These are phyloP conservation scores for Cettia cetti DNA, from an alignment of 2,113 vertebrate species.

Conservation along the genomic window DNA sequence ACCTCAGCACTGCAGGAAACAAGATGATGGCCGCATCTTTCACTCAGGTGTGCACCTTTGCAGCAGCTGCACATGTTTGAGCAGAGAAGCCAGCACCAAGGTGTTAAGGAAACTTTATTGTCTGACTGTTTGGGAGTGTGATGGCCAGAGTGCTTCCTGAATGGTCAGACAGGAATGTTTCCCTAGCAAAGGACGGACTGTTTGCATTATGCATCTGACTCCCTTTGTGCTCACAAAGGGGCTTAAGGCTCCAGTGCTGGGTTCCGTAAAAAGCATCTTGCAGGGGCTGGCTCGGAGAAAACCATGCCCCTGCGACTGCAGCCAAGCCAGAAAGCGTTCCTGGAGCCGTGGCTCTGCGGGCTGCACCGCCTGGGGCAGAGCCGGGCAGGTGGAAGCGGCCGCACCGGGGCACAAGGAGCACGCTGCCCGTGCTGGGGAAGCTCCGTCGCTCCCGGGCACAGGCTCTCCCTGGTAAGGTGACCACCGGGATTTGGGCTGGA, in stretches of 20 bases:
- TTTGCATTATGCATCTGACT: not conserved
- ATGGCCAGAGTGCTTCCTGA: not conserved
- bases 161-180: not conserved
- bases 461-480: not conserved
- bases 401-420: not conserved
- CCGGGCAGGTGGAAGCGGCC: not conserved
- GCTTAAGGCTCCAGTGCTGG: not conserved
- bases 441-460: not conserved
- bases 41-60: not conserved
- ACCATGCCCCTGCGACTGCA: fast-evolving
- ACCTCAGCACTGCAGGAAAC: fast-evolving
- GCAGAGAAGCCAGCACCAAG: not conserved
- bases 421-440: not conserved
- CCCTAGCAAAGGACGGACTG: not conserved
- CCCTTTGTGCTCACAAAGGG: fast-evolving
- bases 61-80: not conserved
- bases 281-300: not conserved
- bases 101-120: not conserved
- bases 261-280: not conserved
- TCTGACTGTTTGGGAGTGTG: not conserved
- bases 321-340: not conserved
- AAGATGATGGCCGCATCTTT: not conserved
- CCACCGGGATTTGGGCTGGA: not conserved
- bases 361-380: not conserved
- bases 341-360: not conserved